A percentile compares a stretch with the other conserved stretches of the same genome.
These are phyloP conservation scores for Heliconius eleuchia DNA, from an alignment of 1,140 invertebrate species.

Conservation along the genomic window DNA sequence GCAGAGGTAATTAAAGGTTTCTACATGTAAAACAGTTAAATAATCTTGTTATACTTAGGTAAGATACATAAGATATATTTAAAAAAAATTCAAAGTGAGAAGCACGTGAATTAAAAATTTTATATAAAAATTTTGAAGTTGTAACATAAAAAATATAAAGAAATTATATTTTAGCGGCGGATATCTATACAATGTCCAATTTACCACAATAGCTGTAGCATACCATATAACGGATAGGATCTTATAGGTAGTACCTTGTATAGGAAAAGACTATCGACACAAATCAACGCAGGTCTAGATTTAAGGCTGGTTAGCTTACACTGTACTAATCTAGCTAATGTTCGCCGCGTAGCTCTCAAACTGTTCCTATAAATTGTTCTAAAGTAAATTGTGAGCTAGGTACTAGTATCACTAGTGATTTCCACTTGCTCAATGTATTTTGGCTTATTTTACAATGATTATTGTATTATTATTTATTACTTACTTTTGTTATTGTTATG, in stretches of 20 bases:
- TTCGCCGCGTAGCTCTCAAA: background rate
- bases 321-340: slow-evolving; percentile 1
- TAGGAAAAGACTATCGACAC: slow-evolving; percentile 16
- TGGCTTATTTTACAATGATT: too few species aligned
- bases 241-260: slow-evolving; percentile 8
- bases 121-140: too few species aligned
- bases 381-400: background rate
- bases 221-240: background rate
- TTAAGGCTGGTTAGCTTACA: slow-evolving; percentile 8
- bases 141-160: too few species aligned
- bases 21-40: too few species aligned
- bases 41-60: too few species aligned
- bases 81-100: too few species aligned
- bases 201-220: slow-evolving; percentile 4
- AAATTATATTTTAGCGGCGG: background rate
- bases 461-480: too few species aligned
- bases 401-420: background rate
- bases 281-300: slow-evolving; percentile 6
- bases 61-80: too few species aligned
- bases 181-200: background rate
- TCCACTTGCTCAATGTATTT: too few species aligned
- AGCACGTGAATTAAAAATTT: too few species aligned
- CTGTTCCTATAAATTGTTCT: slow-evolving; percentile 1
- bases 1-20: too few species aligned
- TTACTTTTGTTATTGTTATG: too few species aligned